phyloP scores from a whole-genome alignment of 2,888 invertebrate species.

The Scelioninae gen. 1 region DNA sequence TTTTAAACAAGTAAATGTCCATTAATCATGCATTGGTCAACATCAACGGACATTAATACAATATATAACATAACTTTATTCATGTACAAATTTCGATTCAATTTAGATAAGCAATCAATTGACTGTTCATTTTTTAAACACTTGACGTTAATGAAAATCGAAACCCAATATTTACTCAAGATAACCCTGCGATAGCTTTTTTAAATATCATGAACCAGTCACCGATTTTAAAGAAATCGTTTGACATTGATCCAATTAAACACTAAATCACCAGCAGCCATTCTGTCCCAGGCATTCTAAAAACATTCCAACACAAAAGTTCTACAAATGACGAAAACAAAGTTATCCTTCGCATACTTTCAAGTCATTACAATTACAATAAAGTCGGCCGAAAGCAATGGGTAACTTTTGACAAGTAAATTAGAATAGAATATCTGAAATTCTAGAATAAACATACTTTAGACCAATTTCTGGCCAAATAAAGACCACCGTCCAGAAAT shows the following conservation, averaged over 20 bases:
- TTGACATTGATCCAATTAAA: constrained; percentile 39
- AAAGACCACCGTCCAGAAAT: constrained; percentile 1
- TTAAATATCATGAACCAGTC: constrained; percentile 21
- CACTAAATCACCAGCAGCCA: background rate
- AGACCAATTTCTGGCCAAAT: constrained; percentile 13
- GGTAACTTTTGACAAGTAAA: constrained; percentile 45
- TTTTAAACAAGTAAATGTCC: background rate
- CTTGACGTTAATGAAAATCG: constrained; percentile 46
- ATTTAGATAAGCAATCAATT: constrained; percentile 45
- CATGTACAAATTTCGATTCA: constrained; percentile 11
- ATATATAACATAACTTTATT: background rate
- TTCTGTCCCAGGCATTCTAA: background rate
- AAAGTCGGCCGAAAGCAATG: background rate
- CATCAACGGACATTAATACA: background rate
- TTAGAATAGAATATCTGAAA: constrained; percentile 22
- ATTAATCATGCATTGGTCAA: constrained; percentile 1
- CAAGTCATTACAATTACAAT: constrained; percentile 31
- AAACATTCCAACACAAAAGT: constrained; percentile 17
- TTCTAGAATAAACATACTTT: constrained; percentile 1
- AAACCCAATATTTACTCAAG: constrained; percentile 28
- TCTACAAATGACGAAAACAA: constrained; percentile 3
- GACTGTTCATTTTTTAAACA: constrained; percentile 26
- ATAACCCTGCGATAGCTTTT: constrained; percentile 7
- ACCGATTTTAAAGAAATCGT: background rate
- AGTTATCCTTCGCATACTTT: constrained; percentile 1